Evolutionary conservation across 2,888 invertebrate species (phyloP).

Genomic region (Mechanitis mazaeus): DNA sequence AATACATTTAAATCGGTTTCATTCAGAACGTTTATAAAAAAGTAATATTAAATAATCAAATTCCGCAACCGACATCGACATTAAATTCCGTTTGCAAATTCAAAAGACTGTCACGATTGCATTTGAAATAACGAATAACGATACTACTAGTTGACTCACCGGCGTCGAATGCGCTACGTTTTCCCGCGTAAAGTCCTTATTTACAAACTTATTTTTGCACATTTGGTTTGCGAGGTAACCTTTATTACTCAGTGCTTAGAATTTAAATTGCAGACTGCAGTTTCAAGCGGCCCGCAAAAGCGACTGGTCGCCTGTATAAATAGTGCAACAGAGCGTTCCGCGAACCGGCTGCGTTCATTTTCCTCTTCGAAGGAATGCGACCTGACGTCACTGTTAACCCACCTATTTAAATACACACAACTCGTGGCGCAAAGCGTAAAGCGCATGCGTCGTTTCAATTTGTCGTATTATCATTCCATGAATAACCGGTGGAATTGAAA

Average conservation of each 20-base stretch:
- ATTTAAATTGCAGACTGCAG: conserved; percentile 25
- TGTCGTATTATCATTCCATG: conserved; percentile 28
- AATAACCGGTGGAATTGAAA: conserved; percentile 40
- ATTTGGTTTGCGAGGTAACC: conserved; percentile 14
- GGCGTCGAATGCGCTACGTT: conserved; percentile 49
- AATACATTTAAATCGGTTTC: background rate
- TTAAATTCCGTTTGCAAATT: conserved; percentile 32
- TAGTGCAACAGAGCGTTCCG: conserved; percentile 65
- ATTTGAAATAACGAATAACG: conserved; percentile 50
- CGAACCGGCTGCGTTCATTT: conserved; percentile 63
- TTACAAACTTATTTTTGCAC: conserved; percentile 27
- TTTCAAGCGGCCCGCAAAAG: conserved; percentile 26
- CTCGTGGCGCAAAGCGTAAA: conserved; percentile 19
- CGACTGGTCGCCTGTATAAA: conserved; percentile 51
- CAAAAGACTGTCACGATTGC: conserved; percentile 49
- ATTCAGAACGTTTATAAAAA: conserved; percentile 8
- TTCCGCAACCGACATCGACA: conserved; percentile 13
- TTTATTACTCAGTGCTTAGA: conserved; percentile 31
- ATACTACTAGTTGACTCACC: conserved; percentile 55
- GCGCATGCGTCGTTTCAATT: conserved; percentile 22
- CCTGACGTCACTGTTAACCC: conserved; percentile 55
- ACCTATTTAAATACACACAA: conserved; percentile 28
- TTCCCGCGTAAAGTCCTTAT: conserved; percentile 57
- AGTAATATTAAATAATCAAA: conserved; percentile 3
- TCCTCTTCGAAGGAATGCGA: conserved; percentile 68